Conservation (phyloP, 2,888 invertebrate genomes). For the Apotomis betuletana region DNA sequence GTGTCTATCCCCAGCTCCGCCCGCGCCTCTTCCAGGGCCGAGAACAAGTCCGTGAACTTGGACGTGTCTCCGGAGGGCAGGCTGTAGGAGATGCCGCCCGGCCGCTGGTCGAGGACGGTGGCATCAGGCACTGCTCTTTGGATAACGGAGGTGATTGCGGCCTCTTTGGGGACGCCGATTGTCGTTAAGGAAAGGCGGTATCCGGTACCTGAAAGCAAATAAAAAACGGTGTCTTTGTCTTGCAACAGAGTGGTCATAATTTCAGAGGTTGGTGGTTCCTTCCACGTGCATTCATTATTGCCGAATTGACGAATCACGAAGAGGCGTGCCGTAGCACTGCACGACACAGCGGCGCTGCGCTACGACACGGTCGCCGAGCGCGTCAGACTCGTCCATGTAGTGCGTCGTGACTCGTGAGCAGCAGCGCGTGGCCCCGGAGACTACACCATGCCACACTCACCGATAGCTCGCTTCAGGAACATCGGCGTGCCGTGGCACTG, state of each 20-base stretch:
- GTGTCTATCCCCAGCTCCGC: slow-evolving; percentile 86
- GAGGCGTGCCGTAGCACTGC: too few species aligned
- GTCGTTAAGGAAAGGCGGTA: slow-evolving; percentile 69
- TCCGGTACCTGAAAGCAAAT: background rate
- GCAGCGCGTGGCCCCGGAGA: too few species aligned
- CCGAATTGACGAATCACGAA: too few species aligned
- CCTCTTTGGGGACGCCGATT: slow-evolving; percentile 54
- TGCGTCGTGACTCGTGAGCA: too few species aligned
- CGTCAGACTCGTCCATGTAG: too few species aligned
- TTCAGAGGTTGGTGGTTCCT: too few species aligned
- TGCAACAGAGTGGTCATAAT: too few species aligned
- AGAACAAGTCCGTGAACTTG: slow-evolving; percentile 85
- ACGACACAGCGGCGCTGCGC: too few species aligned
- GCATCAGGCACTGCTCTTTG: slow-evolving; percentile 54
- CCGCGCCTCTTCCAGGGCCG: slow-evolving; percentile 84
- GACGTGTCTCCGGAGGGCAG: slow-evolving; percentile 77
- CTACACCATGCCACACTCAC: slow-evolving; percentile 48
- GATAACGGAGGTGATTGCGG: slow-evolving; percentile 48
- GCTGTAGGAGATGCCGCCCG: slow-evolving; percentile 63
- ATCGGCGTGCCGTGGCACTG: slow-evolving; percentile 91
- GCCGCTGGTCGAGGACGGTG: slow-evolving; percentile 54
- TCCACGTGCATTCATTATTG: too few species aligned
- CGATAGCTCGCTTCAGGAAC: slow-evolving; percentile 87
- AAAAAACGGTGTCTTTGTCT: too few species aligned
- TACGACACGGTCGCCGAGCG: too few species aligned